Conservation (phyloP, 2,797 vertebrate species). For the Epinephelus awoara region DNA sequence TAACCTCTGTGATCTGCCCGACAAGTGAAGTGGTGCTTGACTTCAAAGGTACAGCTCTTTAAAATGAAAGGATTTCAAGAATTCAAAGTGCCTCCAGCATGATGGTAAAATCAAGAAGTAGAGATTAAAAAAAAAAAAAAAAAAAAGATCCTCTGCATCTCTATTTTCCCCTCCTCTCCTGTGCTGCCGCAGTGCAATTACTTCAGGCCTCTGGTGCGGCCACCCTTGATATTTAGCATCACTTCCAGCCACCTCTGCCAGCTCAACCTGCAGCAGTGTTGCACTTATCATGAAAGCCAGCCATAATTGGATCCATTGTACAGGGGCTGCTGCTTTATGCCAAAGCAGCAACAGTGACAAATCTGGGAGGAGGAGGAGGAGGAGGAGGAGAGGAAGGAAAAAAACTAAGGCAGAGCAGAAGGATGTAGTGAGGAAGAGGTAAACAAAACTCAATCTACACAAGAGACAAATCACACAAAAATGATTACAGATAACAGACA, state of each 20-base stretch:
- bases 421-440: slow-evolving; percentile 1
- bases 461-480: slow-evolving; percentile 26
- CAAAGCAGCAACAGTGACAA: slow-evolving; percentile 37
- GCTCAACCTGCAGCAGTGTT: slow-evolving; percentile 54
- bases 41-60: slow-evolving; percentile 38
- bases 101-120: slow-evolving; percentile 12
- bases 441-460: slow-evolving; percentile 22
- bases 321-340: slow-evolving; percentile 42
- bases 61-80: slow-evolving; percentile 25
- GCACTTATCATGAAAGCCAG: slow-evolving; percentile 61
- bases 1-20: slow-evolving; percentile 41
- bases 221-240: slow-evolving; percentile 72
- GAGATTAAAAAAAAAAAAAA: neutral
- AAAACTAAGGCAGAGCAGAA: slow-evolving; percentile 16
- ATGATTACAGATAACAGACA: slow-evolving; percentile 48
- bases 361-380: slow-evolving; percentile 31
- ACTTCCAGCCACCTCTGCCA: slow-evolving; percentile 52
- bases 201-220: slow-evolving; percentile 52
- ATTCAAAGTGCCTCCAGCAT: slow-evolving; percentile 28
- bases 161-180: slow-evolving; percentile 22
- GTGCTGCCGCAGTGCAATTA: slow-evolving; percentile 72
- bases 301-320: slow-evolving; percentile 67
- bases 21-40: slow-evolving; percentile 46
- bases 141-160: slow-evolving; percentile 43
- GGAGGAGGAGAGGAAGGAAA: slow-evolving; percentile 10